These are phyloP conservation scores for Cephus nigrinus DNA, from an alignment of 2,888 invertebrate species.

Conservation along the genomic window DNA sequence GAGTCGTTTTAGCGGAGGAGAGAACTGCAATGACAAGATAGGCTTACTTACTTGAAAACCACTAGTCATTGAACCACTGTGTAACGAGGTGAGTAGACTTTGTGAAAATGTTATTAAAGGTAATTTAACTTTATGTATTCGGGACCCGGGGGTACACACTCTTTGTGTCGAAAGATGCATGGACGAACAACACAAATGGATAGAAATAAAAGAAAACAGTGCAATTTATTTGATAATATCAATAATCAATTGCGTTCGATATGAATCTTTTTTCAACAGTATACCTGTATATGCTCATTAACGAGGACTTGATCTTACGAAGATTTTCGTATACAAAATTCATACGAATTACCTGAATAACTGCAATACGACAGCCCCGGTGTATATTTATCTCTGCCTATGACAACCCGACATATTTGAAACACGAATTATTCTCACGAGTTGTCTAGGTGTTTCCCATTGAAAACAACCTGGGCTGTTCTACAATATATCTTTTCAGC, in stretches of 20 bases:
- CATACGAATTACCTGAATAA: not conserved
- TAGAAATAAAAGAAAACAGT: conserved; percentile 3
- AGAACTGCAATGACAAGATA: conserved; percentile 62
- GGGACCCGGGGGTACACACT: conserved; percentile 47
- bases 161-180: no score
- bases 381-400: conserved; percentile 39
- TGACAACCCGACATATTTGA: conserved; percentile 47
- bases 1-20: conserved; percentile 57
- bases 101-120: conserved; percentile 61
- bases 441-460: conserved; percentile 57
- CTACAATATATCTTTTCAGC: not conserved
- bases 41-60: conserved; percentile 64
- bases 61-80: conserved; percentile 59
- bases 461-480: conserved; percentile 53
- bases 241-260: not conserved
- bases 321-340: not conserved
- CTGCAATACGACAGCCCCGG: conserved; percentile 1
- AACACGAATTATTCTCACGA: conserved; percentile 32
- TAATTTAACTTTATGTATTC: conserved; percentile 55
- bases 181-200: conserved; percentile 16
- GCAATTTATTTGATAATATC: not conserved
- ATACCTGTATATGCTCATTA: no score
- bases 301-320: no score
- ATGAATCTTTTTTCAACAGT: not conserved
- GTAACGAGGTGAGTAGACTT: conserved; percentile 63